Evolutionary conservation across 2,113 vertebrate species (phyloP).

Genomic region (Oceanodroma tethys): DNA sequence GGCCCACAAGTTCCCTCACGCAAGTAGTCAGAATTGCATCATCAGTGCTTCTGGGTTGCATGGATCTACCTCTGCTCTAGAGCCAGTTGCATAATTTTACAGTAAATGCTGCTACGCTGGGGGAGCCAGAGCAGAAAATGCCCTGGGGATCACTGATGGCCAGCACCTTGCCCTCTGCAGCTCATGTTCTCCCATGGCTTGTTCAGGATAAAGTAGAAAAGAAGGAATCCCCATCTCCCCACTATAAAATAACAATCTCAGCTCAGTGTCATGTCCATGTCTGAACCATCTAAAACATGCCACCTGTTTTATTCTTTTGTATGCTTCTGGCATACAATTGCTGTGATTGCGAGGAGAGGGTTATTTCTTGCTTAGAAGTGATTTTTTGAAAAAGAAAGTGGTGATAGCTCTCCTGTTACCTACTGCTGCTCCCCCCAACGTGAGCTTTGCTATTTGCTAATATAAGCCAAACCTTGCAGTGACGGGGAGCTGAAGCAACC

Average conservation of each 20-base stretch:
- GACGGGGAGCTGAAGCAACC: constrained; percentile 7
- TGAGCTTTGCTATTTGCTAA: background rate
- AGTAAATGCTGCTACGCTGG: background rate
- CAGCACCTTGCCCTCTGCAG: background rate
- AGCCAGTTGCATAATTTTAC: background rate
- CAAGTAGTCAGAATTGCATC: background rate
- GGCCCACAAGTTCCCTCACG: background rate
- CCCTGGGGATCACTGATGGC: no score
- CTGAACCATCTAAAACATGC: background rate
- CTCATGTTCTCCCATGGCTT: background rate
- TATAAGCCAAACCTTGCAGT: background rate
- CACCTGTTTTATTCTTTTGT: background rate
- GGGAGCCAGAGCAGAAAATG: background rate
- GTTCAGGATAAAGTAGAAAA: background rate
- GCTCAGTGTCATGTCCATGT: background rate
- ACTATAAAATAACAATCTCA: background rate
- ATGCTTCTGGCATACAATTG: background rate
- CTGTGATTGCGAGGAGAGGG: background rate
- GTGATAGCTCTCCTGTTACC: background rate
- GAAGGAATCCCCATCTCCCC: background rate
- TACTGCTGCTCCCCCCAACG: background rate
- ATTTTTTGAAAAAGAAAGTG: background rate
- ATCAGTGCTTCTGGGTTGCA: background rate
- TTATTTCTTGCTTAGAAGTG: background rate
- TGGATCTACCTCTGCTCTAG: background rate